These are phyloP conservation scores for Dinocampus coccinellae DNA, from an alignment of 2,888 invertebrate species.

Conservation along the genomic window DNA sequence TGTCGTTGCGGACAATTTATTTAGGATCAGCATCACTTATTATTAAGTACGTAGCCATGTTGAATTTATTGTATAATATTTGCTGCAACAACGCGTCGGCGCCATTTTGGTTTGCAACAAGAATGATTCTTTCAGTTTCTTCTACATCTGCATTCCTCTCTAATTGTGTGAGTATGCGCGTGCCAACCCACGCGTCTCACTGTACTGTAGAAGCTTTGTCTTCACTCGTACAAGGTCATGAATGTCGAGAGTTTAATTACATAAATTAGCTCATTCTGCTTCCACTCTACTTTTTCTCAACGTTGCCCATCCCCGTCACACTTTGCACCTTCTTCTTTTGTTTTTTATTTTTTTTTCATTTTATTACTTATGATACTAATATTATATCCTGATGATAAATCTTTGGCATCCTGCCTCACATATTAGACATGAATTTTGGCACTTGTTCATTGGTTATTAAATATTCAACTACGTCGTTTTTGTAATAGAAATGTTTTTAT, in stretches of 20 bases:
- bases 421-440: neutral
- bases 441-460: neutral
- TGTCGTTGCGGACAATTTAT: constrained; percentile 63
- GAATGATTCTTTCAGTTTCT: neutral
- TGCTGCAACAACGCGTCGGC: constrained; percentile 15
- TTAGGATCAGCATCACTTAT: constrained; percentile 60
- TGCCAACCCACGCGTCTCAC: constrained; percentile 46
- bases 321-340: constrained; percentile 8
- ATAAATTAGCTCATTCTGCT: constrained; percentile 58
- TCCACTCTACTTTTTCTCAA: constrained; percentile 26
- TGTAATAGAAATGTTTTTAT: neutral
- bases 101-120: constrained; percentile 50
- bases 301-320: constrained; percentile 17
- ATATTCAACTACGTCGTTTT: neutral
- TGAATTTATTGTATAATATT: constrained; percentile 45
- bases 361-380: neutral
- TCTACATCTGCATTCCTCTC: neutral
- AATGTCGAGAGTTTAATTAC: constrained; percentile 64
- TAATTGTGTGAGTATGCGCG: constrained; percentile 26
- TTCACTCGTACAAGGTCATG: constrained; percentile 62
- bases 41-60: constrained; percentile 51
- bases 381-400: neutral
- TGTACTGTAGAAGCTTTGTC: constrained; percentile 43
- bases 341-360: neutral
- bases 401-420: constrained; percentile 21